Evolutionary conservation across 2,113 vertebrate genomes (phyloP), one percentile per base, ranked within the genome.

Genomic region (Podarcis muralis): DNA sequence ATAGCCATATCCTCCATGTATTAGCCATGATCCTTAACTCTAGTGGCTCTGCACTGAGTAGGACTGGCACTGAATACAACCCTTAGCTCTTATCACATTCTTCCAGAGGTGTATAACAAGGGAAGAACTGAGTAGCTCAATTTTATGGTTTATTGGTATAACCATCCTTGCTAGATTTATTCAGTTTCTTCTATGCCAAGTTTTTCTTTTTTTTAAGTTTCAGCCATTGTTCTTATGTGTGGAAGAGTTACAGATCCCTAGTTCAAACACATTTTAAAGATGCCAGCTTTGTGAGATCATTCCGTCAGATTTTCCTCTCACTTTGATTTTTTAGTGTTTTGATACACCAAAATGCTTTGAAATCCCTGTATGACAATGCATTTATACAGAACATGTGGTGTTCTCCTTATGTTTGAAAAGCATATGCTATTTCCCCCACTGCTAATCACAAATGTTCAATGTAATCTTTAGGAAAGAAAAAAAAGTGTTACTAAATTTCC

Each of bases 401-500:
- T 91, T 65, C 27, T 84, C 88, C 32, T 82, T 57, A 23, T 83
- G 88, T 89, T 89, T 90, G 75, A 91, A 79, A 69, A 84, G n/a
- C 20, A 90, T 4, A 15, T 27, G 5, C 79, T 88, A 87, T 76
- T 76, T 86, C 43, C 43, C 43, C 43, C n/a, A 62, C 66, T 75
- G 75, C 57, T 59, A n/a, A 37, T 72, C 91, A 87, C 68, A 89
- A 92, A 88, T 5, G 79, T 83, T 69, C 78, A 81, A 25, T 25
- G 25, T 32, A 72, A 83, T 78, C 25, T 85, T 84, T 89, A 43
- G 40, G 66, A 20, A 18, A 22, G 27, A 65, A 57, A 43, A 12
- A 53, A 48, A 53, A 53, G 48, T 6, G 59, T 69, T 35, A 85
- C 20, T 57, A 59, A 87, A 89, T 75, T 15, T 48, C 27, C 27